phyloP scores from a whole-genome alignment of 2,888 invertebrate species.

The Eristalis intricaria region DNA sequence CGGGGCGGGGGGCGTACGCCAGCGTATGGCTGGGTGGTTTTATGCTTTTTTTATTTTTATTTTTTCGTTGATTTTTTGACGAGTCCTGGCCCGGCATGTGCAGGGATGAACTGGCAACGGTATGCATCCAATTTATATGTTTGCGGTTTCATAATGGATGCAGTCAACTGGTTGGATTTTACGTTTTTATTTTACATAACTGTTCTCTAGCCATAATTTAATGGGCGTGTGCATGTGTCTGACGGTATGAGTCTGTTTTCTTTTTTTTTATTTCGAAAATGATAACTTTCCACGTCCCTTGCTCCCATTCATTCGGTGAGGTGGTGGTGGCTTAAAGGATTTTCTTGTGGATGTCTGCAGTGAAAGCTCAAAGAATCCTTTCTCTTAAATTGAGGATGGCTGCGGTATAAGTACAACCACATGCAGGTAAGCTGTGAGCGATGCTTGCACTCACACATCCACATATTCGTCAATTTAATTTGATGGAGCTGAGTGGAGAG shows the following conservation, averaged over 20 bases:
- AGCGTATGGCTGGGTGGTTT: background rate
- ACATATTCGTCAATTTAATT: background rate
- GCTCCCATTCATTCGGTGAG: background rate
- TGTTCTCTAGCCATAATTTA: conserved; percentile 61
- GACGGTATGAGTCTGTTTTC: background rate
- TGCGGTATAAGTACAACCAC: background rate
- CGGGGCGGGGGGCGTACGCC: background rate
- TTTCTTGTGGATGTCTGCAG: conserved; percentile 20
- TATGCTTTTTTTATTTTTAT: too few relatives aligned
- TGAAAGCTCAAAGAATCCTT: conserved; percentile 13
- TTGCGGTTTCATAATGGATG: conserved; percentile 69
- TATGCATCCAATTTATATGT: conserved; percentile 66
- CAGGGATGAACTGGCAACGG: conserved; percentile 19
- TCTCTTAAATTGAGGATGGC: background rate
- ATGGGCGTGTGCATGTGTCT: conserved; percentile 58
- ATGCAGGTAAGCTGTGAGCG: background rate
- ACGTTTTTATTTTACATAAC: conserved; percentile 64
- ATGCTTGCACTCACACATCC: background rate
- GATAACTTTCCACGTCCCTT: background rate
- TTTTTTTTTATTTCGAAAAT: background rate
- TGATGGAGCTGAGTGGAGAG: background rate
- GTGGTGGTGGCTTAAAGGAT: background rate
- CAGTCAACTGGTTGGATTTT: conserved; percentile 69
- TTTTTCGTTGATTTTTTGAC: background rate
- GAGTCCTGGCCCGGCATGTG: conserved; percentile 15